Percentiles rank a stretch among this genome's conserved stretches.
Evolutionary conservation across 2,888 invertebrate species (phyloP).

Genomic region (Ochropacha duplaris): DNA sequence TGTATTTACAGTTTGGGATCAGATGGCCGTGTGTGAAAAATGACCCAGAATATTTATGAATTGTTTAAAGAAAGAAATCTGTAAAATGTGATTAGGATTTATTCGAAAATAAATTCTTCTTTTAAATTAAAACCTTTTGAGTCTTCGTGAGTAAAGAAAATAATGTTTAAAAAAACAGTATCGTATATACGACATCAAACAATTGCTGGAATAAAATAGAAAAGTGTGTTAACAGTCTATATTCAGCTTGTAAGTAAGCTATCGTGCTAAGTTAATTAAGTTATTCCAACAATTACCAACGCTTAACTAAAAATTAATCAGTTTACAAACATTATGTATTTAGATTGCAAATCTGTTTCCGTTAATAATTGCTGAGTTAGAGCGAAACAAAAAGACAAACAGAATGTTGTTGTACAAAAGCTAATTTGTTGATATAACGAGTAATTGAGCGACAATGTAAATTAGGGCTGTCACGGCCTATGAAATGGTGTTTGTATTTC

Average conservation of each 20-base stretch:
- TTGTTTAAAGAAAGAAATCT: no score
- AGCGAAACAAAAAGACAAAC: constrained; percentile 58
- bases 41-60: no score
- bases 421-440: constrained; percentile 71
- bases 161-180: no score
- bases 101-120: no score
- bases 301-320: constrained; percentile 31
- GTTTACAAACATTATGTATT: constrained; percentile 32
- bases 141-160: no score
- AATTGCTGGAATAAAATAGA: no score
- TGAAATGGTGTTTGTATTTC: constrained; percentile 2
- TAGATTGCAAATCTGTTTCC: constrained; percentile 19
- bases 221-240: no score
- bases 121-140: no score
- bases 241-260: background rate
- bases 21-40: no score
- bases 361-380: constrained; percentile 32
- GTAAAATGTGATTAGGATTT: no score
- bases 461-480: constrained; percentile 49
- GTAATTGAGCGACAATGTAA: constrained; percentile 71
- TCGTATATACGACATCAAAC: no score
- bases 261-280: background rate
- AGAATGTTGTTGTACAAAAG: constrained; percentile 46
- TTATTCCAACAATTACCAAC: constrained; percentile 1
- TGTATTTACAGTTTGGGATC: no score